Evolutionary conservation across 1,140 invertebrate species (phyloP), one percentile per base, ranked within the genome.

Genomic region (Lethrus apterus): DNA sequence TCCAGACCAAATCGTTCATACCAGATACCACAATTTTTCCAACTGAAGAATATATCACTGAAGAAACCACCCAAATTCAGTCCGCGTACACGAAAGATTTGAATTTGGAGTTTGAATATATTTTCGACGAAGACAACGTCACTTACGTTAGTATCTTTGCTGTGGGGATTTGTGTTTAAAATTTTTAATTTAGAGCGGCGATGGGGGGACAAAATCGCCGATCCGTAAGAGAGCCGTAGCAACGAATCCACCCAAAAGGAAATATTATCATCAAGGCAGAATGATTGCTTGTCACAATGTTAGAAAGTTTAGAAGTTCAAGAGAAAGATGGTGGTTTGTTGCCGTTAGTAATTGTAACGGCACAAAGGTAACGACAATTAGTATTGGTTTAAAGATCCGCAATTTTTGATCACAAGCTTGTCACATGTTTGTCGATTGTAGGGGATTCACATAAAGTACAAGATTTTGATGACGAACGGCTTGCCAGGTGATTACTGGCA

Each of bases 381-480:
- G 13, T 2, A 33, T 33, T 33, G 8, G 8, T 7, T 33, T 33
- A 13, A 2, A n/a, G 17, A 14, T 33, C 13, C 13, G 1, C 26
- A 29, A 29, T 29, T 29, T 4, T n/a, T 10, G 26, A 5, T 19
- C 33, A 15, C 17, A 45, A 14, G n/a, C 14, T 34, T 26, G 13
- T 34, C 7, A 14, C n/a, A 14, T 30, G 26, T 29, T 29, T 11
- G 2, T 2, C 2, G 10, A 29, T 69, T 69, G 14, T 57, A 82
- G 76, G 84, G 83, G 4, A 64, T 87, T 34, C 75, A 81, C 54
- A 58, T 87, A 1, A 74, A 72, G 31, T 89, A 88, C 58, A 71
- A 74, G 46, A 77, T 89, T 48, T 65, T 78, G 36, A 77, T 93
- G 83, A 92, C 86, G 1, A 94, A 94, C 68, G 87, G 83, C 4